These are phyloP conservation scores for Grammomys dolichurus DNA, from an alignment of 2,113 vertebrate species.

Conservation along the genomic window DNA sequence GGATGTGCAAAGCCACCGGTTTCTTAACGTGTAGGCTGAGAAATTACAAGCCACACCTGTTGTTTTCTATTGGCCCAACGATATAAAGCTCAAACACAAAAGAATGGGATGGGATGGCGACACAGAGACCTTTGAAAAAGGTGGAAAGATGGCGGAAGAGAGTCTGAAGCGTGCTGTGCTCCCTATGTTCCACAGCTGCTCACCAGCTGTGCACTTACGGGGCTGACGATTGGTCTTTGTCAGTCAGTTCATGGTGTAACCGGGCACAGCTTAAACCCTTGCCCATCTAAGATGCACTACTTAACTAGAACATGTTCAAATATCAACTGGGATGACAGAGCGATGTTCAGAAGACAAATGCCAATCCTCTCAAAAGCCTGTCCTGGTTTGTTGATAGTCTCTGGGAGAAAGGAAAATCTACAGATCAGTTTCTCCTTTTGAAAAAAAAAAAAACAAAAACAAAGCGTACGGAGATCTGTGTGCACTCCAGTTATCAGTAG, in stretches of 20 bases:
- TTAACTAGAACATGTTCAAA: background rate
- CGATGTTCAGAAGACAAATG: background rate
- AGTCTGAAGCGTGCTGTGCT: background rate
- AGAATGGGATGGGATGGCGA: fast-evolving
- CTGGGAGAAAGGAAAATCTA: background rate
- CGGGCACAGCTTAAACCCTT: background rate
- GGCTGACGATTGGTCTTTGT: fast-evolving
- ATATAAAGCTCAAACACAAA: background rate
- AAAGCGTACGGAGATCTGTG: background rate
- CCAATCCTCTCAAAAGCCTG: background rate
- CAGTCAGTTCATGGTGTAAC: background rate
- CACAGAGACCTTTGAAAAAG: background rate
- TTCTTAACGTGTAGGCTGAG: background rate
- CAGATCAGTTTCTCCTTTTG: background rate
- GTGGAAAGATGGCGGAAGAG: background rate
- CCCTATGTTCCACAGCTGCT: background rate
- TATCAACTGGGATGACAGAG: background rate
- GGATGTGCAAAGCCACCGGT: background rate
- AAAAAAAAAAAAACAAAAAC: background rate
- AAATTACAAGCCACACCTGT: background rate
- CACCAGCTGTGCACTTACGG: too few species aligned
- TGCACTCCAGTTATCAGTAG: fast-evolving
- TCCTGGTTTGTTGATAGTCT: background rate
- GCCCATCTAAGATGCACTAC: too few species aligned
- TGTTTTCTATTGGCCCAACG: fast-evolving